Conservation (phyloP, 2,797 vertebrate species). For the Myotis planiceps region DNA sequence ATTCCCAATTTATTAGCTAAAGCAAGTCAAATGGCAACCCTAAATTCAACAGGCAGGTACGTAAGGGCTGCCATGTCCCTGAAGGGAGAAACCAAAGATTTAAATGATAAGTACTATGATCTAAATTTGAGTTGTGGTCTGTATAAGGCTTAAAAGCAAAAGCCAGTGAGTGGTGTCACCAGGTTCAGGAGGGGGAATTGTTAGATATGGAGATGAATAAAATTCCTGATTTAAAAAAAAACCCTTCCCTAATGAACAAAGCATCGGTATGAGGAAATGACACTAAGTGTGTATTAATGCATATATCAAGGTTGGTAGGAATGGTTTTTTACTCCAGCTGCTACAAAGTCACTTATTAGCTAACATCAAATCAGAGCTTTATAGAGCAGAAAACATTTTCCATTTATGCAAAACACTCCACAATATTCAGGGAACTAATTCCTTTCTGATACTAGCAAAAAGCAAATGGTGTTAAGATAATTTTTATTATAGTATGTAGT, state of each 20-base stretch:
- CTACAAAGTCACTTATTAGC: neutral
- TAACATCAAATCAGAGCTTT: neutral
- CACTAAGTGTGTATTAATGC: neutral
- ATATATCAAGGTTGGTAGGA: neutral
- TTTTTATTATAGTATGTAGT: neutral
- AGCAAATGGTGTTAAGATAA: neutral
- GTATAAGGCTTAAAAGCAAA: neutral
- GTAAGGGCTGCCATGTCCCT: neutral
- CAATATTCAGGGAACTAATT: neutral
- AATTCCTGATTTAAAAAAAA: neutral
- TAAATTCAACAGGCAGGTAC: neutral
- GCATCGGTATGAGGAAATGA: neutral
- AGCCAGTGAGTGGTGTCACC: neutral
- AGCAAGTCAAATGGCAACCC: neutral
- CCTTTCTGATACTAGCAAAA: conserved; percentile 7
- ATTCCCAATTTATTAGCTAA: neutral
- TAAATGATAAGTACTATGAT: neutral
- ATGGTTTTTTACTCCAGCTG: neutral
- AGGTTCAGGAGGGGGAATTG: neutral
- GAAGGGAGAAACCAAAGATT: neutral
- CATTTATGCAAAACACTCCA: neutral
- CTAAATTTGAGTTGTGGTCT: neutral
- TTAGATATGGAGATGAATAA: neutral
- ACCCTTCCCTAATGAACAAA: neutral
- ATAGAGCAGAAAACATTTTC: neutral